A percentile compares a stretch with the other conserved stretches of the same genome.
phyloP scores from a whole-genome alignment of 2,888 invertebrate genomes.

The Brachyptera putata region DNA sequence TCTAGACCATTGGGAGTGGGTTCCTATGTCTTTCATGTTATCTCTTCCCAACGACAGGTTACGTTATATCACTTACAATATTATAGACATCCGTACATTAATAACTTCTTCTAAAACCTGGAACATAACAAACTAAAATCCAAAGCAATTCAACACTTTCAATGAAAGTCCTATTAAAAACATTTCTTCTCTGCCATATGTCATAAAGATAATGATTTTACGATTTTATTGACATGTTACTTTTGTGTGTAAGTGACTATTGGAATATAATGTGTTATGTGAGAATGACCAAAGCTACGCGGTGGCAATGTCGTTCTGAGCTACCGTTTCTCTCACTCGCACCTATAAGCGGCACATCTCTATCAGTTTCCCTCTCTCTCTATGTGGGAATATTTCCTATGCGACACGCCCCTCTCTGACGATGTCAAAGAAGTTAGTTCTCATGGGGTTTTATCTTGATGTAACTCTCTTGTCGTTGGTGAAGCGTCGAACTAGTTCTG shows the following conservation, averaged over 20 bases:
- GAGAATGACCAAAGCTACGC: background rate
- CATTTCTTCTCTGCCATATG: too few species aligned
- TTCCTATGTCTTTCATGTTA: conserved; percentile 11
- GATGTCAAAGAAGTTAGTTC: background rate
- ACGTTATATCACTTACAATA: conserved; percentile 5
- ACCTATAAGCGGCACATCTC: background rate
- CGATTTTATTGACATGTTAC: background rate
- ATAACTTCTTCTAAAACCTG: background rate
- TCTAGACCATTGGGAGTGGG: background rate
- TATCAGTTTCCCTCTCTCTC: background rate
- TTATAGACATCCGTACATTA: conserved; percentile 10
- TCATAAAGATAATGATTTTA: too few species aligned
- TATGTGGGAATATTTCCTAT: background rate
- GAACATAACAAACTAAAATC: background rate
- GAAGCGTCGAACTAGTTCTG: background rate
- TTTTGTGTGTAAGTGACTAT: background rate
- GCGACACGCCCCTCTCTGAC: background rate
- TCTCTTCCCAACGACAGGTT: background rate
- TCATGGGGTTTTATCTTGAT: background rate
- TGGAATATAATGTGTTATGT: background rate
- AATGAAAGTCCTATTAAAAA: too few species aligned
- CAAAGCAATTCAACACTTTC: background rate
- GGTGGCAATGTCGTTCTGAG: background rate
- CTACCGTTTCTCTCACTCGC: background rate
- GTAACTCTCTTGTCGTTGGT: background rate